phyloP scores from a whole-genome alignment of 2,113 vertebrate genomes.

The Cyphomyrus discorhynchus region DNA sequence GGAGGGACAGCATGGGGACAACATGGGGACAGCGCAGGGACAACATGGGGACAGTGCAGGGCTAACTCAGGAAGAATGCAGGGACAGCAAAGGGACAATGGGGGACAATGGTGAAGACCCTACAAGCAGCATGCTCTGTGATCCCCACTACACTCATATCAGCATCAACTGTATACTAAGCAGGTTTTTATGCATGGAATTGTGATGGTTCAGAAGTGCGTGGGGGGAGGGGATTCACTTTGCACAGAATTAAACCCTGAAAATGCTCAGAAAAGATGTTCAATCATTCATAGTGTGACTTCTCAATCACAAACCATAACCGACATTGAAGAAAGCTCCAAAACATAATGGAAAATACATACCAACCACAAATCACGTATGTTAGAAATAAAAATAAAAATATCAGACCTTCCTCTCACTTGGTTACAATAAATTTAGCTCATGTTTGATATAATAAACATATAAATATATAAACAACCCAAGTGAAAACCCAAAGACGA shows the following conservation, averaged over 20 bases:
- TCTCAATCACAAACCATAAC: neutral
- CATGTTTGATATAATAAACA: neutral
- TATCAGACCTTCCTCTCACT: neutral
- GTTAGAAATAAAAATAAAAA: neutral
- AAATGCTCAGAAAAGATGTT: neutral
- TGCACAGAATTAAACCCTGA: neutral
- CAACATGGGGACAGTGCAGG: neutral
- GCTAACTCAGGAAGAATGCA: too few relatives aligned
- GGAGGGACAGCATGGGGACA: too few relatives aligned
- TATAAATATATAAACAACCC: neutral
- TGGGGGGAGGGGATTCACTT: neutral
- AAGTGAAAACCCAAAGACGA: neutral
- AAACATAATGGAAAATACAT: neutral
- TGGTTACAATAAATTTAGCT: neutral
- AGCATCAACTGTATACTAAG: neutral
- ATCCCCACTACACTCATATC: neutral
- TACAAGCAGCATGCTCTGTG: neutral
- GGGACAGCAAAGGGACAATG: too few relatives aligned
- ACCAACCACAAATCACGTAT: neutral
- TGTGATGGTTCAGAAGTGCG: neutral
- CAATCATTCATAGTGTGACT: neutral
- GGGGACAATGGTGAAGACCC: neutral
- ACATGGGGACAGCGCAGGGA: neutral
- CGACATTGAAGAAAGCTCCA: neutral
- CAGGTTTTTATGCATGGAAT: neutral